Percentiles rank a stretch among this genome's conserved stretches.
phyloP scores from a whole-genome alignment of 2,888 invertebrate species.

The Caenorhabditis afra region DNA sequence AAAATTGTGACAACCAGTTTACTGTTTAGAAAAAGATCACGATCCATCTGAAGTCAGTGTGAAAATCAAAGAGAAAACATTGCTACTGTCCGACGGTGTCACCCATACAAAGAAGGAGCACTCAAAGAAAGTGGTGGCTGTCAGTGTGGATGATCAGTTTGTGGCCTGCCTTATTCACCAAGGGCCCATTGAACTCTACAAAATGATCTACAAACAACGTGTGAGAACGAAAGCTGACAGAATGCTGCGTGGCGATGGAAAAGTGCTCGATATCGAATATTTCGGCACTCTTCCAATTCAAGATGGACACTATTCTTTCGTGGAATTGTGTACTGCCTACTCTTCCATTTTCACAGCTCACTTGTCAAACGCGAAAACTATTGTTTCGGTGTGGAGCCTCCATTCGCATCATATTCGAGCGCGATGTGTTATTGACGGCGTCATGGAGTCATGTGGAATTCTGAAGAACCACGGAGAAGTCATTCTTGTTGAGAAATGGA shows the following conservation, averaged over 20 bases:
- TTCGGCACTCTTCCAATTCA: constrained; percentile 40
- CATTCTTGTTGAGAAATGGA: constrained; percentile 45
- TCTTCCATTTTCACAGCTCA: constrained; percentile 41
- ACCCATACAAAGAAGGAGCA: constrained; percentile 4
- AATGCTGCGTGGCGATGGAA: constrained; percentile 16
- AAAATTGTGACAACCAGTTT: not conserved
- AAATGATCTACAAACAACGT: constrained; percentile 10
- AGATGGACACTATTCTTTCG: constrained; percentile 29
- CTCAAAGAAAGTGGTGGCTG: constrained; percentile 8
- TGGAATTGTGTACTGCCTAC: constrained; percentile 37
- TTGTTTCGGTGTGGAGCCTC: constrained; percentile 50
- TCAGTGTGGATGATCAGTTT: constrained; percentile 36
- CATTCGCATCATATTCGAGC: constrained; percentile 36
- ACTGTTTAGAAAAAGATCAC: constrained; percentile 24
- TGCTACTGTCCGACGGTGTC: constrained; percentile 20
- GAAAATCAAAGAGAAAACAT: constrained; percentile 2
- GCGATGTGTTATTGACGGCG: constrained; percentile 2
- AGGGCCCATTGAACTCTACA: constrained; percentile 48
- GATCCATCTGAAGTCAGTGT: constrained; percentile 18
- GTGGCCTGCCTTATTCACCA: constrained; percentile 36
- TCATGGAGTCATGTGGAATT: constrained; percentile 43
- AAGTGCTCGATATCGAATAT: not conserved
- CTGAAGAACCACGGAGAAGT: constrained; percentile 45
- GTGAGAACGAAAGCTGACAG: constrained; percentile 14
- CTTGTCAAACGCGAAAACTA: not conserved